Conservation (phyloP, 1,140 invertebrate genomes). For the Oedothorax gibbosus region DNA sequence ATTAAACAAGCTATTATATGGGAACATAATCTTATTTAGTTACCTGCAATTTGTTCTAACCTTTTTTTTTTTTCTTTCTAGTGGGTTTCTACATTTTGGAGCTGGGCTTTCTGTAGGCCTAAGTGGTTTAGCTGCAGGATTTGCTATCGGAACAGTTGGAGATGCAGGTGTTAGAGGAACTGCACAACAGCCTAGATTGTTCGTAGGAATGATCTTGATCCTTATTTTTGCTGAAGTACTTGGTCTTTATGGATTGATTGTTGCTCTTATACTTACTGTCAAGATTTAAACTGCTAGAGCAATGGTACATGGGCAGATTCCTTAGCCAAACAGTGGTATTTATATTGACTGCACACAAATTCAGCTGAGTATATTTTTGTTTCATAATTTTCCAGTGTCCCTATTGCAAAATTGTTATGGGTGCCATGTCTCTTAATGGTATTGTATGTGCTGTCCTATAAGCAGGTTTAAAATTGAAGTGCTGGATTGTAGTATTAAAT, state of each 20-base stretch:
- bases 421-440: conserved; percentile 13
- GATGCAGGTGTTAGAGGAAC: conserved; percentile 98
- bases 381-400: background rate
- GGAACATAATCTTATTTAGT: background rate
- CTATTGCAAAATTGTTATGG: conserved; percentile 7
- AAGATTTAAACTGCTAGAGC: conserved; percentile 71
- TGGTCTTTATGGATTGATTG: conserved; percentile 99
- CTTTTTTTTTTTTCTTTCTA: conserved; percentile 29
- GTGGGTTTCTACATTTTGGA: conserved; percentile 94
- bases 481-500: no score
- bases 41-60: background rate
- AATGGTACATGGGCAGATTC: conserved; percentile 50
- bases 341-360: conserved; percentile 55
- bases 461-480: no score
- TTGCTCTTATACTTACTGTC: conserved; percentile 97
- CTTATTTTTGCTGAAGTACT: conserved; percentile 99
- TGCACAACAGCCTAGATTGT: conserved; percentile 97
- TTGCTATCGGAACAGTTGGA: conserved; percentile 98
- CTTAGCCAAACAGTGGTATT: conserved; percentile 55
- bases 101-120: conserved; percentile 97
- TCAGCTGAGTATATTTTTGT: conserved; percentile 40
- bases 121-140: conserved; percentile 96
- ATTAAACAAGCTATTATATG: background rate
- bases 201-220: conserved; percentile 99
- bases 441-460: background rate